phyloP scores from a whole-genome alignment of 2,888 invertebrate species.

The Sinodicranocentrus sp. region DNA sequence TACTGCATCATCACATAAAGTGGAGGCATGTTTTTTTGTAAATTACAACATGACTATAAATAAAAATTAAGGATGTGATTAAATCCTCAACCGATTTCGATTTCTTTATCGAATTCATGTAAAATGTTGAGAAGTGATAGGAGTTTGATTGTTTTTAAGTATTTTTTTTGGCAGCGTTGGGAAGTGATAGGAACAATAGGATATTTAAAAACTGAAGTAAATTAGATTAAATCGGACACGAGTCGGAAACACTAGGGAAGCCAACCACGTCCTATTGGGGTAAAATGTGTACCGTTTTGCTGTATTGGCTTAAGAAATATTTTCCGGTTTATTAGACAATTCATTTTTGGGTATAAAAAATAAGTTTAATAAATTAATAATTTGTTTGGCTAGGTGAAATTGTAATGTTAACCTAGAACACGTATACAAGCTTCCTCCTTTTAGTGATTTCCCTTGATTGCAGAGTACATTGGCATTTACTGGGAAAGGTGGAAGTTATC shows the following conservation, averaged over 20 bases:
- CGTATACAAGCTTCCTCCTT: neutral
- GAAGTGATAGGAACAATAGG: too few relatives aligned
- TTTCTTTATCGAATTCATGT: neutral
- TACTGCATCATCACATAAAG: conserved; percentile 2
- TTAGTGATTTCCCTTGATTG: neutral
- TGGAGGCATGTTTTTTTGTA: neutral
- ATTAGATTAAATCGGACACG: too few relatives aligned
- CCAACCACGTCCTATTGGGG: too few relatives aligned
- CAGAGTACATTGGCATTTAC: neutral
- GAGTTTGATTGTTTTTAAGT: too few relatives aligned
- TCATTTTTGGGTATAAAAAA: neutral
- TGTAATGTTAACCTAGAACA: neutral
- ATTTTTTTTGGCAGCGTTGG: too few relatives aligned
- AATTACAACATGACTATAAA: neutral
- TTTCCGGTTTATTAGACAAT: conserved; percentile 11
- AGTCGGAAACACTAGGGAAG: too few relatives aligned
- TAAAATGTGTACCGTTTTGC: too few relatives aligned
- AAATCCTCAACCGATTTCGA: neutral
- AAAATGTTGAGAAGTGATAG: too few relatives aligned
- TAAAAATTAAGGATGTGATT: neutral
- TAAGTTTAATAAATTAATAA: conserved; percentile 2
- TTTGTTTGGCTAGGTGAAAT: neutral
- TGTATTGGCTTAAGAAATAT: neutral
- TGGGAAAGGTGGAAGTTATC: neutral
- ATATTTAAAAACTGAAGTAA: too few relatives aligned